Conservation (phyloP, 2,113 vertebrate species). For the Equus quagga region DNA sequence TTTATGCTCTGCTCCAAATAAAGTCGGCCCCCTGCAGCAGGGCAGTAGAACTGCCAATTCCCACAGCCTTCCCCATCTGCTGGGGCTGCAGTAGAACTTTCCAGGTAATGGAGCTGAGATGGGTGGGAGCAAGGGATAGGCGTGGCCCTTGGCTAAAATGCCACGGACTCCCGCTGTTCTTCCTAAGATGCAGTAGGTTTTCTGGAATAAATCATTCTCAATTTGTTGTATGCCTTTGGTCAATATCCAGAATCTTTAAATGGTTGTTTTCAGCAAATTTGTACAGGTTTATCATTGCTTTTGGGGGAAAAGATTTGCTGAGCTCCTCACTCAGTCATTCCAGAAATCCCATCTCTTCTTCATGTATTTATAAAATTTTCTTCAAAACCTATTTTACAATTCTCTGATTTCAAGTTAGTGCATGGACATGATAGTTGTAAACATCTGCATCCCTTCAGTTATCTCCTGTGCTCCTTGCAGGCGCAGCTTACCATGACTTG, state of each 20-base stretch:
- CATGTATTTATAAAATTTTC: not conserved
- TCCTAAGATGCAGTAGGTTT: not conserved
- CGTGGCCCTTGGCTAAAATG: not conserved
- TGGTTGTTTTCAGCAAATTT: slow-evolving; percentile 2
- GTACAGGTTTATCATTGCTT: not conserved
- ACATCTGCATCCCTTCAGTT: not conserved
- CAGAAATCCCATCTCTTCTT: not conserved
- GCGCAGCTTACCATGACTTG: not conserved
- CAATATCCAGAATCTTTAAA: not conserved
- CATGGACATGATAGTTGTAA: not conserved
- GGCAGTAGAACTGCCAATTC: not conserved
- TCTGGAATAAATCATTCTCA: slow-evolving; percentile 15
- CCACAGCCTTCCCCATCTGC: not conserved
- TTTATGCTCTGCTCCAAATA: not conserved
- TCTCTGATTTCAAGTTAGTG: not conserved
- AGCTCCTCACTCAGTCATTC: not conserved
- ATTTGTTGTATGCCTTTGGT: not conserved
- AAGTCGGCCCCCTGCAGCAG: not conserved
- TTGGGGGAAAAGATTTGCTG: not conserved
- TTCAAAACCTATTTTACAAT: not conserved
- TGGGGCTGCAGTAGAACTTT: not conserved
- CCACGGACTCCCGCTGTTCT: not conserved
- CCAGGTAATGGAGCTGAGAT: not conserved
- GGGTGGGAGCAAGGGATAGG: not conserved
- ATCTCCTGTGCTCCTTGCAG: not conserved